phyloP scores from a whole-genome alignment of 2,888 invertebrate genomes.

The Cryptosula pallasiana region DNA sequence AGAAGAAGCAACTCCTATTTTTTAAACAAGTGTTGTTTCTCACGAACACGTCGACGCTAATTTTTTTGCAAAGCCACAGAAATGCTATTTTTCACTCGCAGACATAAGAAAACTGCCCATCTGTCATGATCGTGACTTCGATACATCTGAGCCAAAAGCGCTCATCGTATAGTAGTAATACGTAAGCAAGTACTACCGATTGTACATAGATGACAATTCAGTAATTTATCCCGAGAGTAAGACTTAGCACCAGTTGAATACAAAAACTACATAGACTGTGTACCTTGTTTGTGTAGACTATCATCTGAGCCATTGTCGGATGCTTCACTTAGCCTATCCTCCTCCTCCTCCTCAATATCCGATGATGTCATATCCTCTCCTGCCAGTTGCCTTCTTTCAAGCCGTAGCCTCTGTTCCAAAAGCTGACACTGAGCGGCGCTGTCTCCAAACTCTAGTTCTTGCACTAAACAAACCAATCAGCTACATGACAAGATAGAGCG shows the following conservation, averaged over 20 bases:
- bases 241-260: not conserved
- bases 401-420: not conserved
- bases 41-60: too few relatives aligned
- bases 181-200: not conserved
- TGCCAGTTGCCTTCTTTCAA: not conserved
- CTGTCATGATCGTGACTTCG: too few relatives aligned
- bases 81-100: too few relatives aligned
- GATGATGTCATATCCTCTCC: not conserved
- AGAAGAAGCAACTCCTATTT: too few relatives aligned
- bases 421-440: not conserved
- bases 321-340: not conserved
- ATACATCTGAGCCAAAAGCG: too few relatives aligned
- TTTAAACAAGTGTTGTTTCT: too few relatives aligned
- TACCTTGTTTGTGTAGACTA: conserved; percentile 19
- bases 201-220: not conserved
- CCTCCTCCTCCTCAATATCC: not conserved
- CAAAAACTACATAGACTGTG: too few relatives aligned
- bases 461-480: not conserved
- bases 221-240: not conserved
- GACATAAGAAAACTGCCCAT: too few relatives aligned
- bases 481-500: too few relatives aligned
- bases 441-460: not conserved
- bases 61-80: too few relatives aligned
- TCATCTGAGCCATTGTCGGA: not conserved
- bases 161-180: too few relatives aligned